Conservation (phyloP, 2,113 vertebrate species). For the Notothenia coriiceps region DNA sequence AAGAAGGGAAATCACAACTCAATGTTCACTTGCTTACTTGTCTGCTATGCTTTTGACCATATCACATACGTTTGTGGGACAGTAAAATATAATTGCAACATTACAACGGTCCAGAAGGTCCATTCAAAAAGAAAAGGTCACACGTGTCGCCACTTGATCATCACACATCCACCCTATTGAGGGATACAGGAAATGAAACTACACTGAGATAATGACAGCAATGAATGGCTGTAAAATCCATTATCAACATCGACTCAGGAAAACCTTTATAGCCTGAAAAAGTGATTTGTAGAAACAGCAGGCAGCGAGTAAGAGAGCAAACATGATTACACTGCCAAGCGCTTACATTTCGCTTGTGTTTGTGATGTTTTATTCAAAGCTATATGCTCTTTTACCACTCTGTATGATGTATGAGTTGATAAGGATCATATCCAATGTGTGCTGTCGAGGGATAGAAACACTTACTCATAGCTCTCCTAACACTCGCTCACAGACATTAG, state of each 20-base stretch:
- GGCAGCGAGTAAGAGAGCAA: conserved; percentile 10
- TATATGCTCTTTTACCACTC: conserved; percentile 29
- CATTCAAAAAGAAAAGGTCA: conserved; percentile 55
- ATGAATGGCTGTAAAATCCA: conserved; percentile 51
- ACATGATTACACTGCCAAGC: conserved; percentile 6
- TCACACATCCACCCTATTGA: neutral
- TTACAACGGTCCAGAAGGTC: conserved; percentile 11
- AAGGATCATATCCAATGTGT: conserved; percentile 41
- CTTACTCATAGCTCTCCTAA: conserved; percentile 19
- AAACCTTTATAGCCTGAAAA: conserved; percentile 20
- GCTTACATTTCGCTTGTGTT: conserved; percentile 21
- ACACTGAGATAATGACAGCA: conserved; percentile 31
- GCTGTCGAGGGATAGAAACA: conserved; percentile 45
- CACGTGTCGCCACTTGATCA: conserved; percentile 19
- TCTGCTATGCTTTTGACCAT: neutral
- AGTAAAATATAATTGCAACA: conserved; percentile 12
- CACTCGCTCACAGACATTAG: neutral
- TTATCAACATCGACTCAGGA: conserved; percentile 29
- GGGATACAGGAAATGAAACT: conserved; percentile 43
- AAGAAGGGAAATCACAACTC: neutral
- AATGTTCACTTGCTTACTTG: conserved; percentile 1
- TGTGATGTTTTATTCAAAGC: conserved; percentile 56
- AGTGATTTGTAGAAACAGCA: conserved; percentile 35
- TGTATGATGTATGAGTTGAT: conserved; percentile 44
- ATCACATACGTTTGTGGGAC: neutral